Conservation (phyloP, 2,113 vertebrate genomes). For the Proterorhinus semilunaris region DNA sequence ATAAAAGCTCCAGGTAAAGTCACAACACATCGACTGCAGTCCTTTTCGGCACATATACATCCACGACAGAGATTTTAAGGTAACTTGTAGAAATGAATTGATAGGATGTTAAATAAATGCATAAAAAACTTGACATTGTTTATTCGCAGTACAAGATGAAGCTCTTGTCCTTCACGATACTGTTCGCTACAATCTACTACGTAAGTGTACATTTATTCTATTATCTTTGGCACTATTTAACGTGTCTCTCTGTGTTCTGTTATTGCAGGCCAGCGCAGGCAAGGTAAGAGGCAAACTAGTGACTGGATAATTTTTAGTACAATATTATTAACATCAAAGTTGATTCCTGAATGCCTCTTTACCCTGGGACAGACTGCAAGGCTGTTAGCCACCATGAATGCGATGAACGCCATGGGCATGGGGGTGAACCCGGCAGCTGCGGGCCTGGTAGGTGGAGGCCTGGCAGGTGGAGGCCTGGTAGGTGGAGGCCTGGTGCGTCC, state of each 20-base stretch:
- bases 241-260: constrained; percentile 11
- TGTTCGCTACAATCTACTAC: constrained; percentile 37
- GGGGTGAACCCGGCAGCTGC: constrained; percentile 30
- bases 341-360: neutral
- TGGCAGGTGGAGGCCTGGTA: constrained; percentile 25
- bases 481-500: constrained; percentile 57
- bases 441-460: constrained; percentile 9
- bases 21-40: constrained; percentile 18
- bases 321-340: neutral
- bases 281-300: constrained; percentile 54
- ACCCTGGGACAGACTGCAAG: constrained; percentile 45
- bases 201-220: constrained; percentile 47
- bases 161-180: constrained; percentile 41
- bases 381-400: constrained; percentile 41
- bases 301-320: neutral
- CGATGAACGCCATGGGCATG: constrained; percentile 43
- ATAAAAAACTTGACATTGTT: neutral
- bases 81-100: constrained; percentile 14
- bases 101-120: neutral
- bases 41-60: constrained; percentile 19
- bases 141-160: constrained; percentile 54
- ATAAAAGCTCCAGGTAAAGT: constrained; percentile 51
- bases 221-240: constrained; percentile 15
- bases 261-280: constrained; percentile 57
- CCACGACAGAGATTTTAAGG: constrained; percentile 7